phyloP scores from a whole-genome alignment of 2,113 vertebrate genomes.

The Paradoxurus hermaphroditus region DNA sequence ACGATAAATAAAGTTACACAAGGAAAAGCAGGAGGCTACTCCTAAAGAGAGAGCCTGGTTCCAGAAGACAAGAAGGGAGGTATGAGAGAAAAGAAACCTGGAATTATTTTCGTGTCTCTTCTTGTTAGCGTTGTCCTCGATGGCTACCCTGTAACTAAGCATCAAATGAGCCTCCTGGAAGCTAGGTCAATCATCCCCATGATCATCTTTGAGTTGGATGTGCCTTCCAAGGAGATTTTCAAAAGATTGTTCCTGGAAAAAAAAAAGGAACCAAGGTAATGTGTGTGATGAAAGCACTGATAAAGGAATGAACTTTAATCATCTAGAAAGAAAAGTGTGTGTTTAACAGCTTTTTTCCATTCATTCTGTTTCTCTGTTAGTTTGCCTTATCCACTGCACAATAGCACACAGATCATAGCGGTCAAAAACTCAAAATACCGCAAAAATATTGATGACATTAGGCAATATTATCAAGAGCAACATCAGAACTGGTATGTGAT shows the following conservation, averaged over 20 bases:
- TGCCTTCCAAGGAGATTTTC: constrained; percentile 89
- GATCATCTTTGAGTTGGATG: constrained; percentile 89
- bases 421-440: constrained; percentile 85
- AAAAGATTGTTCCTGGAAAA: constrained; percentile 88
- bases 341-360: background rate
- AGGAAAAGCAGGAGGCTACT: background rate
- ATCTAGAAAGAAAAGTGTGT: background rate
- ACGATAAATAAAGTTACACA: background rate
- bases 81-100: background rate
- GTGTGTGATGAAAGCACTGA: background rate
- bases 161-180: constrained; percentile 88
- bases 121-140: constrained; percentile 91
- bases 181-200: constrained; percentile 89
- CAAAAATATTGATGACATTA: constrained; percentile 83
- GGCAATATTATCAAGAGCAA: constrained; percentile 84
- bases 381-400: constrained; percentile 83
- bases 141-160: constrained; percentile 90
- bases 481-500: constrained; percentile 92
- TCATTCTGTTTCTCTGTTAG: constrained; percentile 48
- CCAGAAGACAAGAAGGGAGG: background rate
- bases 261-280: constrained; percentile 84
- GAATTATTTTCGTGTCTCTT: background rate
- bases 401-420: constrained; percentile 89
- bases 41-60: background rate
- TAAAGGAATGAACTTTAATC: constrained; percentile 1